Evolutionary conservation across 2,797 vertebrate species (phyloP).

Genomic region (Urocyon cinereoargenteus): DNA sequence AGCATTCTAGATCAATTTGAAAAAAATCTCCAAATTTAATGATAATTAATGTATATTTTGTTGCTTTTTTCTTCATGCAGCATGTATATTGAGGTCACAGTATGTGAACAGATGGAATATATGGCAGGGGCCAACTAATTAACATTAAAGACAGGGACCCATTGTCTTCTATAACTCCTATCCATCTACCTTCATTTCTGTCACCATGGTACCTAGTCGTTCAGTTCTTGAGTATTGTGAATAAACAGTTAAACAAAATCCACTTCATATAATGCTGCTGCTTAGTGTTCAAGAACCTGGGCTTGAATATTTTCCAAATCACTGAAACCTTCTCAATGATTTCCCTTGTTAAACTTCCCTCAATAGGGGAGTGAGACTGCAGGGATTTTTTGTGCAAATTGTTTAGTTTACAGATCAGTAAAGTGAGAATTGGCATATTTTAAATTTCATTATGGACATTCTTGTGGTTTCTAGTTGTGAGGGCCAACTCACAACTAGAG

Average conservation of each 20-base stretch:
- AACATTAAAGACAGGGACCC: constrained; percentile 74
- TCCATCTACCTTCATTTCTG: constrained; percentile 78
- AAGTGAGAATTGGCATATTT: constrained; percentile 40
- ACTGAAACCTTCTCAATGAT: background rate
- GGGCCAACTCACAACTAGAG: background rate
- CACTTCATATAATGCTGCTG: background rate
- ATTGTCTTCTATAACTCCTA: constrained; percentile 76
- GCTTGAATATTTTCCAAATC: background rate
- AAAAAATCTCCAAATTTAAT: background rate
- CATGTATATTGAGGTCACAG: constrained; percentile 68
- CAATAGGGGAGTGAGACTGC: background rate
- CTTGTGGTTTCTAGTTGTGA: constrained; percentile 40
- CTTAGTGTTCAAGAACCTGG: background rate
- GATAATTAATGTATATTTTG: constrained; percentile 6
- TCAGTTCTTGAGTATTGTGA: constrained; percentile 48
- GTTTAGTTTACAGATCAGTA: background rate
- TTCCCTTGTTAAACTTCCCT: background rate
- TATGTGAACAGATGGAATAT: constrained; percentile 82
- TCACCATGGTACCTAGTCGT: constrained; percentile 65
- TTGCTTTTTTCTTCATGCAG: constrained; percentile 38
- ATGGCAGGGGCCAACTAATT: constrained; percentile 73
- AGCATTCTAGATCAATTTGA: background rate
- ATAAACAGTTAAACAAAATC: constrained; percentile 23
- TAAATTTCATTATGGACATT: background rate
- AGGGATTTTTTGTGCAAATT: constrained; percentile 34